phyloP scores from a whole-genome alignment of 2,113 vertebrate species.

The Pomatostomus ruficeps region DNA sequence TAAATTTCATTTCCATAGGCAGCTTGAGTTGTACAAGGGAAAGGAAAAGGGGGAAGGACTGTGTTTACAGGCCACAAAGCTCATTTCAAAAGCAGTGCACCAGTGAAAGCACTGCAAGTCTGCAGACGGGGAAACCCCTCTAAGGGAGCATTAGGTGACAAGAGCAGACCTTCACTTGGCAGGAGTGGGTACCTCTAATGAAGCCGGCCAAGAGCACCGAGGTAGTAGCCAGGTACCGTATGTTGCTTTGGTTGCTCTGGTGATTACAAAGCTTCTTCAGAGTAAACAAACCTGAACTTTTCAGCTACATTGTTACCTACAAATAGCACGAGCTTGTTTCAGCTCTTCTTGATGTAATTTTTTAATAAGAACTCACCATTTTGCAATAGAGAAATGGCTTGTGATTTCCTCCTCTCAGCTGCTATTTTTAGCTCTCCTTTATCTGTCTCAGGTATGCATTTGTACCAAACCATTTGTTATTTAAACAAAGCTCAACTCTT shows the following conservation, averaged over 20 bases:
- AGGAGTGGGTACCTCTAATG: not conserved
- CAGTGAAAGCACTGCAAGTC: not conserved
- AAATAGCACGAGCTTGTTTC: not conserved
- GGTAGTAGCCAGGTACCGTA: slow-evolving; percentile 38
- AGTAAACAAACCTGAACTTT: slow-evolving; percentile 23
- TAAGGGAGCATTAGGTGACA: not conserved
- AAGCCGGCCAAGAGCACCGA: not conserved
- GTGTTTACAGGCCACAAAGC: not conserved
- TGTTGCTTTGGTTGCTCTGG: slow-evolving; percentile 48
- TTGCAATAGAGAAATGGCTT: slow-evolving; percentile 35
- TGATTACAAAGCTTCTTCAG: slow-evolving; percentile 7
- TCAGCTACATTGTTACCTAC: not conserved
- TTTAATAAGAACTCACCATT: not conserved
- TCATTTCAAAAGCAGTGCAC: not conserved
- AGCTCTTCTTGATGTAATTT: not conserved
- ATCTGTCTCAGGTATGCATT: not conserved
- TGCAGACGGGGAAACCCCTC: not conserved
- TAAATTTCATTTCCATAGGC: not conserved
- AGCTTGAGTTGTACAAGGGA: not conserved
- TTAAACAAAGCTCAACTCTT: not conserved
- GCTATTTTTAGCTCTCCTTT: not conserved
- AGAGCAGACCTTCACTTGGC: not conserved
- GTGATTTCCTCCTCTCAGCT: not conserved
- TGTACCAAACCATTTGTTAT: not conserved
- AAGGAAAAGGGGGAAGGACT: not conserved